A percentile compares a stretch with the other conserved stretches of the same genome.
phyloP scores from a whole-genome alignment of 2,888 invertebrate genomes.

The Drosophila prostipennis region DNA sequence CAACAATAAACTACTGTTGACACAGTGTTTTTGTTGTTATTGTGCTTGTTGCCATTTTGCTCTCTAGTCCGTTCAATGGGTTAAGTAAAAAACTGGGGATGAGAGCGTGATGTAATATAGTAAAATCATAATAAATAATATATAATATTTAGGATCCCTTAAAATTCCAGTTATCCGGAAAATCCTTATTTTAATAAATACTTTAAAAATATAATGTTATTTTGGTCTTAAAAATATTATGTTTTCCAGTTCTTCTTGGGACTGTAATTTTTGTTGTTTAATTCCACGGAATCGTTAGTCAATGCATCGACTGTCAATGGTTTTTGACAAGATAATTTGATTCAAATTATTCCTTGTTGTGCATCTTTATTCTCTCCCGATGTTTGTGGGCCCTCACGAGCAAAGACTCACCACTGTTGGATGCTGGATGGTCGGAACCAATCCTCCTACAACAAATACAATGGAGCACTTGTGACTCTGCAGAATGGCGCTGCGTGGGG shows the following conservation, averaged over 20 bases:
- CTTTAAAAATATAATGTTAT: not conserved
- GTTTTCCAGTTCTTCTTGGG: not conserved
- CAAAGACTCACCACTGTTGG: slow-evolving; percentile 7
- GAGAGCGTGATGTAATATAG: slow-evolving; percentile 14
- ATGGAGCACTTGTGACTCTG: slow-evolving; percentile 74
- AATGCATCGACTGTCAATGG: not conserved
- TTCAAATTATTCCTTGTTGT: not conserved
- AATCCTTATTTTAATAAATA: no score
- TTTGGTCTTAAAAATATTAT: not conserved
- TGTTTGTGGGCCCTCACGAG: not conserved
- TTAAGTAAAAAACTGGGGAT: slow-evolving; percentile 10
- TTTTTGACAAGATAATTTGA: slow-evolving; percentile 1
- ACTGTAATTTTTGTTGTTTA: not conserved
- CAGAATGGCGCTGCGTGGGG: slow-evolving; percentile 72
- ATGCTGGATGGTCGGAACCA: slow-evolving; percentile 2
- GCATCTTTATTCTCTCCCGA: not conserved
- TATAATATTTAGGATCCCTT: not conserved
- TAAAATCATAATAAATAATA: not conserved
- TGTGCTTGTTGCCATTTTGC: slow-evolving; percentile 49
- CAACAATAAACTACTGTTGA: slow-evolving; percentile 79
- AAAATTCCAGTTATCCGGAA: no score
- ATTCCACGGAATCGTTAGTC: not conserved
- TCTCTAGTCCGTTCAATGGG: slow-evolving; percentile 39
- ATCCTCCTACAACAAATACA: slow-evolving; percentile 61
- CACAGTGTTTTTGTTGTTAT: slow-evolving; percentile 62